A percentile compares a stretch with the other conserved stretches of the same genome.
phyloP scores from a whole-genome alignment of 2,797 vertebrate species.

The Sardinella longiceps region DNA sequence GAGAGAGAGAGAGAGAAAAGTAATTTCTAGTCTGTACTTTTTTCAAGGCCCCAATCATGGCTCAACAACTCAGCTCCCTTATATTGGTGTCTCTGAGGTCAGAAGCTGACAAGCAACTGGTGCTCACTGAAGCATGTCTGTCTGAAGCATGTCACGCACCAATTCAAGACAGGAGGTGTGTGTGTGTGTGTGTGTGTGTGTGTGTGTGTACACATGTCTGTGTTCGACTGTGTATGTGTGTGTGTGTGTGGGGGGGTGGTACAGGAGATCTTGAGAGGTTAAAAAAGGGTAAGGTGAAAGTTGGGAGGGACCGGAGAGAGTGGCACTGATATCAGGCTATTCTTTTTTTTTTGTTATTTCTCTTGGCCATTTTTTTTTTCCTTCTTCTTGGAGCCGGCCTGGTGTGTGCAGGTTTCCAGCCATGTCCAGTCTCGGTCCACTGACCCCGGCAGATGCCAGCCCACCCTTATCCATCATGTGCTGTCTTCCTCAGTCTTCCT shows the following conservation, averaged over 20 bases:
- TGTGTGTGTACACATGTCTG: no score
- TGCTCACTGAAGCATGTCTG: not conserved
- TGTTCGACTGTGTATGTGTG: no score
- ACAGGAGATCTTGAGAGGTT: not conserved
- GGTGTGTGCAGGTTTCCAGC: constrained; percentile 67
- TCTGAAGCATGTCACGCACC: not conserved
- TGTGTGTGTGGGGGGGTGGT: not conserved
- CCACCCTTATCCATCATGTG: constrained; percentile 2
- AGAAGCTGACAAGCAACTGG: not conserved
- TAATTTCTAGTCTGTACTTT: not conserved
- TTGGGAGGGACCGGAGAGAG: not conserved
- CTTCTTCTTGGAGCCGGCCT: not conserved
- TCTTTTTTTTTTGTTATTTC: not conserved
- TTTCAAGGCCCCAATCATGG: not conserved
- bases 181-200: no score
- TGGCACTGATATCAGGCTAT: not conserved
- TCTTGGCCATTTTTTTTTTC: not conserved
- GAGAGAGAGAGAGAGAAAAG: constrained; percentile 47
- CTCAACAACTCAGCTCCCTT: not conserved
- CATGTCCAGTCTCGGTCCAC: constrained; percentile 78
- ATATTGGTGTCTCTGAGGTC: not conserved
- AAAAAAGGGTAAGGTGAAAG: not conserved
- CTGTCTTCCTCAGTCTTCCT: not conserved
- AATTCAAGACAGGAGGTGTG: not conserved
- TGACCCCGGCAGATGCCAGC: constrained; percentile 73